These are phyloP conservation scores for Stenodera caucasica DNA, from an alignment of 2,888 invertebrate species.

Conservation along the genomic window DNA sequence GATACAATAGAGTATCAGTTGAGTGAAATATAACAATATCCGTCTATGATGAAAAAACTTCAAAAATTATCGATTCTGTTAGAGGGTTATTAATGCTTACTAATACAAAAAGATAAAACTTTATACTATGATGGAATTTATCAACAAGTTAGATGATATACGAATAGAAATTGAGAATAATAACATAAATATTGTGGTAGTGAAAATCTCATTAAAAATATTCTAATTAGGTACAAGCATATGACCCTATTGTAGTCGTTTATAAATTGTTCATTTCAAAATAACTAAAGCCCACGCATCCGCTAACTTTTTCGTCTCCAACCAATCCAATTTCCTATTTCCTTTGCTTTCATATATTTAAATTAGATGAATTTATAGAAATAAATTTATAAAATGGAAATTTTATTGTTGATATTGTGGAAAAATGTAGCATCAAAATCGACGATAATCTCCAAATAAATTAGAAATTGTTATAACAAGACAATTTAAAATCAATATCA, in stretches of 20 bases:
- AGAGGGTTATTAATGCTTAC: too few species aligned
- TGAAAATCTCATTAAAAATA: too few species aligned
- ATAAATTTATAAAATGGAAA: background rate
- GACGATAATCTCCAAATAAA: constrained; percentile 2
- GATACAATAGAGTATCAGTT: too few species aligned
- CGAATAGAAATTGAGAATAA: too few species aligned
- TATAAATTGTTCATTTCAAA: constrained; percentile 12
- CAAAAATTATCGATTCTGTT: too few species aligned
- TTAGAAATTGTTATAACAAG: background rate
- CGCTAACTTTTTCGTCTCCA: background rate
- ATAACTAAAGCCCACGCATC: constrained; percentile 8
- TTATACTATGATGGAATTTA: too few species aligned
- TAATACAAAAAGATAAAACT: too few species aligned
- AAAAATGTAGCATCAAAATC: background rate
- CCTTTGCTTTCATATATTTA: constrained; percentile 2
- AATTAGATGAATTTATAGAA: constrained; percentile 1
- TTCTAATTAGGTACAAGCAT: background rate
- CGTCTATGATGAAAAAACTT: too few species aligned
- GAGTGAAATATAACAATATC: too few species aligned
- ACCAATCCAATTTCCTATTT: constrained; percentile 11
- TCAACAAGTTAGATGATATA: too few species aligned
- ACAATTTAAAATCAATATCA: constrained; percentile 1
- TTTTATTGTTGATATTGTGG: background rate
- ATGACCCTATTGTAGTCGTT: background rate
- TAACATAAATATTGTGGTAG: too few species aligned